Conservation (phyloP, 2,797 vertebrate genomes). For the Manis javanica region DNA sequence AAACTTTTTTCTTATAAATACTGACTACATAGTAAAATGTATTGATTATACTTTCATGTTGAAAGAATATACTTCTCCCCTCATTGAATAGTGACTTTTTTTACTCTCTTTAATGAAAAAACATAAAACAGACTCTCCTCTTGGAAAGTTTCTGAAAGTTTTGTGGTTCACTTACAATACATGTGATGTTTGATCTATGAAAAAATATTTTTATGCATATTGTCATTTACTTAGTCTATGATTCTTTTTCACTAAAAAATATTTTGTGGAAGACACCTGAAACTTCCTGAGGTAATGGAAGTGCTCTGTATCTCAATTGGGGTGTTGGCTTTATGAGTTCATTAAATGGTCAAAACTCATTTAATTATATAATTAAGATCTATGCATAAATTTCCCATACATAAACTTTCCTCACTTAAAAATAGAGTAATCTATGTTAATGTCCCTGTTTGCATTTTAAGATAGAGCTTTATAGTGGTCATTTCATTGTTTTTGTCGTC, state of each 20-base stretch:
- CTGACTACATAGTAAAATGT: background rate
- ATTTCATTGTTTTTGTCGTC: background rate
- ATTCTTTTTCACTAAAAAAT: background rate
- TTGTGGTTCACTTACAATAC: slow-evolving; percentile 54
- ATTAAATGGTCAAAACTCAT: background rate
- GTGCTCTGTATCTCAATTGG: background rate
- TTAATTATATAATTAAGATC: background rate
- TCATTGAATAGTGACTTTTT: slow-evolving; percentile 60
- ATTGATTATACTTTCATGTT: background rate
- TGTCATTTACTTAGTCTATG: slow-evolving; percentile 27
- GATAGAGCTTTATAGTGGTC: background rate
- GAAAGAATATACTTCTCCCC: background rate
- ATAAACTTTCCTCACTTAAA: background rate
- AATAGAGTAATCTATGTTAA: background rate
- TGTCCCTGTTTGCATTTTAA: background rate
- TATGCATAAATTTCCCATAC: background rate
- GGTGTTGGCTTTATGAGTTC: background rate
- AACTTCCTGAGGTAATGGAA: background rate
- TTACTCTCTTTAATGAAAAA: slow-evolving; percentile 69
- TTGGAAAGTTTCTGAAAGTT: slow-evolving; percentile 61
- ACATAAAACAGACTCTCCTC: slow-evolving; percentile 43
- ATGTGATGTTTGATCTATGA: slow-evolving; percentile 57
- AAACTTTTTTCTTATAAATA: background rate
- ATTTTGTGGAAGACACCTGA: background rate
- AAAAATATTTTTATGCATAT: slow-evolving; percentile 58